A percentile compares a stretch with the other conserved stretches of the same genome.
These are phyloP conservation scores for Trissolcus japonicus DNA, from an alignment of 2,888 invertebrate species.

Conservation along the genomic window DNA sequence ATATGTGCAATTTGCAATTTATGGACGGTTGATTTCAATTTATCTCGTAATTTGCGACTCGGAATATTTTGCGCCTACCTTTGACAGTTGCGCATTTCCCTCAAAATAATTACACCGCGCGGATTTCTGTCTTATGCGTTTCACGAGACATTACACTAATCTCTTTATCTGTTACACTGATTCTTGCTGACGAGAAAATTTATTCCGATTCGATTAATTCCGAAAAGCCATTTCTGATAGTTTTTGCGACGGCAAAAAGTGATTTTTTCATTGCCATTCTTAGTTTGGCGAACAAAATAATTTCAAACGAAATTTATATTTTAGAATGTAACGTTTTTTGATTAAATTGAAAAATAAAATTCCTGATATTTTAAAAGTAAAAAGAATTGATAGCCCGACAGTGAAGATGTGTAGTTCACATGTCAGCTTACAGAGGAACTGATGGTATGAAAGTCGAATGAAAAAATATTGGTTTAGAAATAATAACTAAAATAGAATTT, in stretches of 20 bases:
- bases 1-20: constrained; percentile 54
- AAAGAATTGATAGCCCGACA: background rate
- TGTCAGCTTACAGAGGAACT: no score
- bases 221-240: no score
- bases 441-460: no score
- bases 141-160: constrained; percentile 36
- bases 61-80: constrained; percentile 41
- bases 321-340: background rate
- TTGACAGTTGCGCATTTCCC: constrained; percentile 37
- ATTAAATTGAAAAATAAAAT: background rate
- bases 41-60: constrained; percentile 51
- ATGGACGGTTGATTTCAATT: constrained; percentile 54
- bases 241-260: no score
- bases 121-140: constrained; percentile 34
- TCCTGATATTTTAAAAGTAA: background rate
- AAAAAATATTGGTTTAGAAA: no score
- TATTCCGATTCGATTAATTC: background rate
- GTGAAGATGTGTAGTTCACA: no score
- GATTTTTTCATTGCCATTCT: no score
- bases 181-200: background rate
- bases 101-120: constrained; percentile 29
- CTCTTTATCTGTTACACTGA: constrained; percentile 5
- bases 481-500: no score
- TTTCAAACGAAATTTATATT: no score
- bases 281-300: no score